Evolutionary conservation across 2,113 vertebrate genomes (phyloP).

Genomic region (Mandrillus leucophaeus): DNA sequence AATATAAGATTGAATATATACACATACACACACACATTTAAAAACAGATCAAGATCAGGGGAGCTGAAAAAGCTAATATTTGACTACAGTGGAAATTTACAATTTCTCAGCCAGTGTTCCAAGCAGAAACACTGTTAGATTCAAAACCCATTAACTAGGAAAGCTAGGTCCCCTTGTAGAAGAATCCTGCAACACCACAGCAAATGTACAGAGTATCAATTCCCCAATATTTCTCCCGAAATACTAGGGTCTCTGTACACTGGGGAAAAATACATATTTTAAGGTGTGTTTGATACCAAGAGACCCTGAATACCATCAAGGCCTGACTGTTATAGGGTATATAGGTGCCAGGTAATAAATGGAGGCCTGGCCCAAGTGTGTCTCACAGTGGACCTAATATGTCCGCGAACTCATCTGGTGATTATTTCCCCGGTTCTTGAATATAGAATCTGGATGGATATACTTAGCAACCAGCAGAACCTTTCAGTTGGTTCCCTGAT

Average conservation of each 20-base stretch:
- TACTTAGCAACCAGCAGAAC: background rate
- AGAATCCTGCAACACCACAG: background rate
- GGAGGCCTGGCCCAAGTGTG: background rate
- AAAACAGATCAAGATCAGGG: background rate
- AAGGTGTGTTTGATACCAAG: background rate
- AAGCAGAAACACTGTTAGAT: background rate
- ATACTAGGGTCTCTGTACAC: background rate
- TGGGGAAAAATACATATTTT: background rate
- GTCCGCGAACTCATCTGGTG: background rate
- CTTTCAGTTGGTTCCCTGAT: background rate
- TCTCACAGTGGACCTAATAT: background rate
- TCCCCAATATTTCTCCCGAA: background rate
- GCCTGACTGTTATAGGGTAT: background rate
- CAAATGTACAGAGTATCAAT: background rate
- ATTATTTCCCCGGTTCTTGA: background rate
- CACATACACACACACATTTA: background rate
- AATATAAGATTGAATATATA: background rate
- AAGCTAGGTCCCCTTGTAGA: background rate
- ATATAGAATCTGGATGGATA: background rate
- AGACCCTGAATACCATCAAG: background rate
- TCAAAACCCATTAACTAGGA: background rate
- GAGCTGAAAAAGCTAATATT: background rate
- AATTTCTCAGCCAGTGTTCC: background rate
- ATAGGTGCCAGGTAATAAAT: background rate
- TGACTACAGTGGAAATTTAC: background rate